These are phyloP conservation scores for Chrysotoxum bicinctum DNA, from an alignment of 2,888 invertebrate species.

Conservation along the genomic window DNA sequence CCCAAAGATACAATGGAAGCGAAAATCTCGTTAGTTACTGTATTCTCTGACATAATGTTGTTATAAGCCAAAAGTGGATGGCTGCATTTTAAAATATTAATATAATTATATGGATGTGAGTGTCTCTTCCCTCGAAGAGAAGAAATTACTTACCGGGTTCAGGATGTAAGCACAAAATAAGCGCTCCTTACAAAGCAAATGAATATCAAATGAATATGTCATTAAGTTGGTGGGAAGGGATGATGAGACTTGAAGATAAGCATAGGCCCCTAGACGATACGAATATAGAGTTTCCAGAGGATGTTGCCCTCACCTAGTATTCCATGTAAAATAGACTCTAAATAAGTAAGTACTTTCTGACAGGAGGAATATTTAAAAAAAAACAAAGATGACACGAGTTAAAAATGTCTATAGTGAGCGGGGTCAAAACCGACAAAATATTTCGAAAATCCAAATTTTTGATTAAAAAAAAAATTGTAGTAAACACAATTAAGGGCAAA, in stretches of 20 bases:
- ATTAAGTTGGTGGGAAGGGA: constrained; percentile 20
- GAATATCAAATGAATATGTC: constrained; percentile 63
- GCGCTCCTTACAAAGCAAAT: constrained; percentile 55
- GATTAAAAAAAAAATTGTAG: background rate
- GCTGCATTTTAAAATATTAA: constrained; percentile 68
- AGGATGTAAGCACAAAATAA: constrained; percentile 41
- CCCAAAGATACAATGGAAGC: constrained; percentile 25
- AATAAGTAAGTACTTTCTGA: background rate
- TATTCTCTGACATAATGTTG: constrained; percentile 53
- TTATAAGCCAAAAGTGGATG: constrained; percentile 66
- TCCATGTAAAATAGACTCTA: background rate
- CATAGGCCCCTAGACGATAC: background rate
- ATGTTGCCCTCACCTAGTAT: constrained; percentile 48
- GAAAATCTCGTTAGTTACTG: constrained; percentile 63
- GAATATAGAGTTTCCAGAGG: constrained; percentile 3
- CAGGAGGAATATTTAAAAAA: background rate
- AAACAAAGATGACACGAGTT: no score
- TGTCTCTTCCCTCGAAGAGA: constrained; percentile 4
- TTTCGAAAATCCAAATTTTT: no score
- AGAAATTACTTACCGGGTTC: constrained; percentile 45
- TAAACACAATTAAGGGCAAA: background rate
- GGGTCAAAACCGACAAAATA: no score
- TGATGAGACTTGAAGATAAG: background rate
- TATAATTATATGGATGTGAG: constrained; percentile 47
- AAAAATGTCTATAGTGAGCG: no score